A percentile compares a stretch with the other conserved stretches of the same genome.
Evolutionary conservation across 2,888 invertebrate species (phyloP).

Genomic region (Harpagoxenus sublaevis): DNA sequence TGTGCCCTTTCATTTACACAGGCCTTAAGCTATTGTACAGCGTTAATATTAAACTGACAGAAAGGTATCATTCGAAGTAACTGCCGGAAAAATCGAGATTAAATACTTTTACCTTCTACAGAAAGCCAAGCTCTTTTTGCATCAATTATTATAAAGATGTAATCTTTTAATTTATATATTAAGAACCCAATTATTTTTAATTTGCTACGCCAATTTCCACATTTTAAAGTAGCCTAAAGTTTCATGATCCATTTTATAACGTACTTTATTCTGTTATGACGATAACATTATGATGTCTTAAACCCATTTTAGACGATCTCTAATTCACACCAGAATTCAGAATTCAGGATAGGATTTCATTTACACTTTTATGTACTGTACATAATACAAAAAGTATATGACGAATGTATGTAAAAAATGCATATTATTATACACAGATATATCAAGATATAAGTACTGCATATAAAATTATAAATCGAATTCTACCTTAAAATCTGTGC

Average conservation of each 20-base stretch:
- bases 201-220: neutral
- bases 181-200: neutral
- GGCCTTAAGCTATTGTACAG: neutral
- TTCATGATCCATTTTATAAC: neutral
- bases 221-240: neutral
- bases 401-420: neutral
- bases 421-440: neutral
- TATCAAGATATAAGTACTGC: neutral
- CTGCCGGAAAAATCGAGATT: neutral
- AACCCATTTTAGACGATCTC: neutral
- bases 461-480: neutral
- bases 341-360: neutral
- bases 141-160: constrained; percentile 1
- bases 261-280: neutral
- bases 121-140: neutral
- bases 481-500: neutral
- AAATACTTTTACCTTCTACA: neutral
- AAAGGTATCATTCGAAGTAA: neutral
- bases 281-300: neutral
- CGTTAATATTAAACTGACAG: neutral
- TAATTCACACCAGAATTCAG: neutral
- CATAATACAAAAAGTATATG: neutral
- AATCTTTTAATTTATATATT: neutral
- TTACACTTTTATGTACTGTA: neutral
- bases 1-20: constrained; percentile 14